A percentile compares a stretch with the other conserved stretches of the same genome.
phyloP scores from a whole-genome alignment of 2,113 vertebrate genomes.

The Pristiophorus japonicus region DNA sequence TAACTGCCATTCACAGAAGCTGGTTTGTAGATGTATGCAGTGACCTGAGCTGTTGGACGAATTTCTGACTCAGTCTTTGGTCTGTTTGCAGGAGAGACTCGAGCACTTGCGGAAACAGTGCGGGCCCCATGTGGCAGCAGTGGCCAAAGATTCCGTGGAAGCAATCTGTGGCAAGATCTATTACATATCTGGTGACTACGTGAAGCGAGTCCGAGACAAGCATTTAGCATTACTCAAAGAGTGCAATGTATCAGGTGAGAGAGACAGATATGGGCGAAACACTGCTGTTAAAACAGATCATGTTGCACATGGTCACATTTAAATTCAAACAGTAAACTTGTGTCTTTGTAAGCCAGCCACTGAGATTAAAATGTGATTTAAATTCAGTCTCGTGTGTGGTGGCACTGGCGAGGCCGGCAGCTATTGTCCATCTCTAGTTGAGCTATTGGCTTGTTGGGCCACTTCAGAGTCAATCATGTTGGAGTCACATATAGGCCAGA shows the following conservation, averaged over 20 bases:
- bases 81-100: slow-evolving; percentile 74
- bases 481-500: not conserved
- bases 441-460: not conserved
- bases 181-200: slow-evolving; percentile 89
- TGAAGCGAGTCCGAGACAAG: slow-evolving; percentile 78
- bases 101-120: slow-evolving; percentile 92
- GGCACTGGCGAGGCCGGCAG: not conserved
- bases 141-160: slow-evolving; percentile 93
- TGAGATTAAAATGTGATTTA: not conserved
- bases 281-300: not conserved
- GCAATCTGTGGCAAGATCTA: slow-evolving; percentile 98
- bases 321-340: not conserved
- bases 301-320: not conserved
- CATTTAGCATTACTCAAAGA: slow-evolving; percentile 83
- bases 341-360: not conserved
- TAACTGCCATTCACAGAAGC: not conserved
- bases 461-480: not conserved
- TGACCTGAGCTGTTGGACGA: not conserved
- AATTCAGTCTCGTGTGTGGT: not conserved
- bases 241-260: slow-evolving; percentile 70
- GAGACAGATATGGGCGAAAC: not conserved
- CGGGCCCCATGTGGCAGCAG: slow-evolving; percentile 82
- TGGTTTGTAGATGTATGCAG: not conserved
- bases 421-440: too few relatives aligned
- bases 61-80: not conserved